Evolutionary conservation across 2,113 vertebrate species (phyloP).

Genomic region (Garra rufa): DNA sequence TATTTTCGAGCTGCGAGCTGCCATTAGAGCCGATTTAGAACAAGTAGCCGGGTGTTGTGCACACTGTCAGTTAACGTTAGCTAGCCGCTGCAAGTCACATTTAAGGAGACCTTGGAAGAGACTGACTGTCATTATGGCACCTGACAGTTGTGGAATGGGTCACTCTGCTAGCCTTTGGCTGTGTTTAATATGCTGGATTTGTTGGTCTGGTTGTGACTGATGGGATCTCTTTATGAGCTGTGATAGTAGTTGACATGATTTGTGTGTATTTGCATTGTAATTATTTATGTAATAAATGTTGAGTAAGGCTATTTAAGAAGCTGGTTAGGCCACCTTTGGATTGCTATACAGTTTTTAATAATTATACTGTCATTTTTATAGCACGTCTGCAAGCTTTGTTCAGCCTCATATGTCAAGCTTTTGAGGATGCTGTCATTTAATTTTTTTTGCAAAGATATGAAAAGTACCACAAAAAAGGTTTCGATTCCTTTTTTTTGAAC

Average conservation of each 20-base stretch:
- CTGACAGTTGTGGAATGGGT: neutral
- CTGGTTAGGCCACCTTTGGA: neutral
- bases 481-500: neutral
- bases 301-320: neutral
- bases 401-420: neutral
- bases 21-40: neutral
- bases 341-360: neutral
- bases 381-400: neutral
- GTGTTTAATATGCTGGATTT: neutral
- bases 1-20: neutral
- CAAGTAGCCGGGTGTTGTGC: constrained; percentile 8
- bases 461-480: neutral
- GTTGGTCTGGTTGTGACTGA: neutral
- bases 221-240: neutral
- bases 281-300: neutral
- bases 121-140: neutral
- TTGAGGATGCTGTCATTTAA: neutral
- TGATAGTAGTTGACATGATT: neutral
- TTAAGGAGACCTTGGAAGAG: constrained; percentile 48
- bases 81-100: constrained; percentile 37
- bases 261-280: neutral
- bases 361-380: neutral
- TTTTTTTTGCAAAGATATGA: neutral
- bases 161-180: neutral
- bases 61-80: neutral